These are phyloP conservation scores for Monochamus alternatus DNA, from an alignment of 2,888 invertebrate genomes.

Conservation along the genomic window DNA sequence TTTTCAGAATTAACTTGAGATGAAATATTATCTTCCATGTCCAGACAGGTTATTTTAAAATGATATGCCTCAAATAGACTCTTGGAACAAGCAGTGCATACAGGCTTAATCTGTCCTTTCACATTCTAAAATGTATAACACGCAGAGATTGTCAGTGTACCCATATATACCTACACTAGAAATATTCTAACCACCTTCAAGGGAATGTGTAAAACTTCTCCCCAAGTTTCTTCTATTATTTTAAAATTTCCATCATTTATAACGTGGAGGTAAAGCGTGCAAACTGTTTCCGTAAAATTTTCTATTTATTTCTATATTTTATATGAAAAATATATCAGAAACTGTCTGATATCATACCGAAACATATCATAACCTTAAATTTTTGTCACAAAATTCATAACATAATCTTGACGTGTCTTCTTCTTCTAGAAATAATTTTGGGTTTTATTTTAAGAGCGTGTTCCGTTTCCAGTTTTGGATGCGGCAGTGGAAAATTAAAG, in stretches of 20 bases:
- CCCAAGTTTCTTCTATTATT: neutral
- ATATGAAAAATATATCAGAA: no score
- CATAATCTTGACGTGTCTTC: no score
- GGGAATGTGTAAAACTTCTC: neutral
- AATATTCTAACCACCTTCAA: neutral
- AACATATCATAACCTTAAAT: no score
- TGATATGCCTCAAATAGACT: neutral
- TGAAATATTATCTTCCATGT: neutral
- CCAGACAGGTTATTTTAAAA: neutral
- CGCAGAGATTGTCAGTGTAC: no score
- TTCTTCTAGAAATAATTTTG: no score
- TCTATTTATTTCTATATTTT: no score
- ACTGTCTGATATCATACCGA: no score
- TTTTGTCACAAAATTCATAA: no score
- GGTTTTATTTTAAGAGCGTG: no score
- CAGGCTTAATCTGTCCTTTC: neutral
- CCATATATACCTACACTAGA: neutral
- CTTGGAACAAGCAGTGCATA: neutral
- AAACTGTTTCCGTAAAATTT: neutral
- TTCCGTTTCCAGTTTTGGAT: no score
- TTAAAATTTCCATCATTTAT: no score
- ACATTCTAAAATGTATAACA: neutral
- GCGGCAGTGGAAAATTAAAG: no score
- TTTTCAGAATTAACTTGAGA: neutral
- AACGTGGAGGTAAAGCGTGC: neutral